These are phyloP conservation scores for Trichonephila clavipes DNA, from an alignment of 1,140 invertebrate genomes.

Conservation along the genomic window DNA sequence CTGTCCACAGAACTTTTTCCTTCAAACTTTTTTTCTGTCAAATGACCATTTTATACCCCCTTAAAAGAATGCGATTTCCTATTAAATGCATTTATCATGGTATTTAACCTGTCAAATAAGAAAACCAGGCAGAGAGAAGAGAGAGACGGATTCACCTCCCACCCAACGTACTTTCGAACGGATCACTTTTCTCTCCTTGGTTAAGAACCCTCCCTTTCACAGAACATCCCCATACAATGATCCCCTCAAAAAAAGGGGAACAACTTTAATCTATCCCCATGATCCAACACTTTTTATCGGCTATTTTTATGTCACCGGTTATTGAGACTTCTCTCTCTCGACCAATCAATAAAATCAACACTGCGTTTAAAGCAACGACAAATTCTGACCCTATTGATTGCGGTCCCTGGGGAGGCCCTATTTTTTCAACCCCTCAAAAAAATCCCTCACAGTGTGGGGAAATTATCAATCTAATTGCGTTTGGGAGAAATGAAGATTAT, in stretches of 20 bases:
- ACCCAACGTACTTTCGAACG: too few species aligned
- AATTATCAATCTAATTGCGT: slow-evolving; percentile 14
- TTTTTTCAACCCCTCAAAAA: not conserved
- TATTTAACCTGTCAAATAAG: too few species aligned
- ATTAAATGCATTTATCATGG: too few species aligned
- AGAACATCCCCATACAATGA: not conserved
- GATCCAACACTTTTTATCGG: not conserved
- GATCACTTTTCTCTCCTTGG: too few species aligned
- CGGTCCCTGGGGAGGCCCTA: not conserved
- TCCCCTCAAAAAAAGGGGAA: not conserved
- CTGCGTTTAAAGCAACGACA: not conserved
- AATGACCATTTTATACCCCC: too few species aligned
- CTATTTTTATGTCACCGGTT: not conserved
- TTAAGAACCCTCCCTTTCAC: not conserved
- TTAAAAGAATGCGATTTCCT: too few species aligned
- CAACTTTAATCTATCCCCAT: not conserved
- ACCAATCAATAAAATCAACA: slow-evolving; percentile 26
- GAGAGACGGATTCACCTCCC: too few species aligned
- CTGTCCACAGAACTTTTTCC: too few species aligned
- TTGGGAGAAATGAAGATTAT: not conserved
- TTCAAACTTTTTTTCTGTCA: too few species aligned
- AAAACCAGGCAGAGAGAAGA: too few species aligned
- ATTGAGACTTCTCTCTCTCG: not conserved
- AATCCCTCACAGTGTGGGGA: not conserved
- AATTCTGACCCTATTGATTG: not conserved